Evolutionary conservation across 2,888 invertebrate species (phyloP).

Genomic region (Hermaeophaga mercurialis): DNA sequence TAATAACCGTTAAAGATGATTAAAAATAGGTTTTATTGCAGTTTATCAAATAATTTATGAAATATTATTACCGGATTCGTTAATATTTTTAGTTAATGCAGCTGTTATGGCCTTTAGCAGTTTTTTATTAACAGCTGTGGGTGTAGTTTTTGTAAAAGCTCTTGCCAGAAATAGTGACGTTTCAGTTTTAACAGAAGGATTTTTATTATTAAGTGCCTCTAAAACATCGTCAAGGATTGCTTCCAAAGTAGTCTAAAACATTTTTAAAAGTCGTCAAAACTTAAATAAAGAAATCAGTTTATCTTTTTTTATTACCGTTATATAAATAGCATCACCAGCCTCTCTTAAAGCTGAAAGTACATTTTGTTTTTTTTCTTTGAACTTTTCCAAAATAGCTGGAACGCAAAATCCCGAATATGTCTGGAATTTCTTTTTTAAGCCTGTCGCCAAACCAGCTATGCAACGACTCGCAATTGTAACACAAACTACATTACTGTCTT

Average conservation of each 20-base stretch:
- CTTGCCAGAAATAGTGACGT: constrained; percentile 83
- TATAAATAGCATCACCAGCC: constrained; percentile 87
- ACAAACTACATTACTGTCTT: constrained; percentile 94
- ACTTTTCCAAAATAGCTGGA: constrained; percentile 87
- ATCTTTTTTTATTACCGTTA: constrained; percentile 64
- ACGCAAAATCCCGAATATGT: constrained; percentile 81
- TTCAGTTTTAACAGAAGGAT: constrained; percentile 88
- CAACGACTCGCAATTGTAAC: constrained; percentile 87
- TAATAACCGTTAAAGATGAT: too few relatives aligned
- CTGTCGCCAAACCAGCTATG: constrained; percentile 79
- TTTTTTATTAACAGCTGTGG: constrained; percentile 86
- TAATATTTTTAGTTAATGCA: constrained; percentile 77
- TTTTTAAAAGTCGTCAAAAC: not conserved
- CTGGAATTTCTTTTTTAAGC: constrained; percentile 85
- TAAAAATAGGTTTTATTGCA: too few relatives aligned
- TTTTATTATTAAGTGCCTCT: constrained; percentile 87
- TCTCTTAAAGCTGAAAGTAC: constrained; percentile 88
- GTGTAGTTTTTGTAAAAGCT: constrained; percentile 80
- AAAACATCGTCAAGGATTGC: constrained; percentile 84
- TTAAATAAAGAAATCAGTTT: not conserved
- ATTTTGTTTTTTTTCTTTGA: constrained; percentile 94
- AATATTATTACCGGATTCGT: constrained; percentile 69
- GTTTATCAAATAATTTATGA: constrained; percentile 3
- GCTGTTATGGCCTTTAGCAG: constrained; percentile 81
- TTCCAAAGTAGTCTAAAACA: constrained; percentile 75